Conservation (phyloP, 2,113 vertebrate species). For the Pygoscelis antarcticus region DNA sequence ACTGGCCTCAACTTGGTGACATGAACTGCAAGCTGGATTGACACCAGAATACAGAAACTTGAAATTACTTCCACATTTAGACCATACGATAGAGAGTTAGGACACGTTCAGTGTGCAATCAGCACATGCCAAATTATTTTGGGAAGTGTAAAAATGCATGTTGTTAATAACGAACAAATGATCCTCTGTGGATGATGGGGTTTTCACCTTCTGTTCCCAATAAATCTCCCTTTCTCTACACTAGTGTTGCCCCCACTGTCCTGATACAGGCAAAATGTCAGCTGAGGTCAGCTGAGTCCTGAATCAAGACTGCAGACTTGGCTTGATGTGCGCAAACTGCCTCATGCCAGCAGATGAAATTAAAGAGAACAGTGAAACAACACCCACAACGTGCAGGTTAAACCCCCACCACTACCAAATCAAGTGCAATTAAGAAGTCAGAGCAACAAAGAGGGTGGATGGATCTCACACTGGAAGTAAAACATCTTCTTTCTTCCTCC, state of each 20-base stretch:
- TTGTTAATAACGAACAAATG: not conserved
- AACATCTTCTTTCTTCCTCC: not conserved
- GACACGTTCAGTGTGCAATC: not conserved
- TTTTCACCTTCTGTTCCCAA: not conserved
- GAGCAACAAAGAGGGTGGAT: not conserved
- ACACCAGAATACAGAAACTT: not conserved
- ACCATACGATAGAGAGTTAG: not conserved
- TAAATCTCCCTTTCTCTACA: not conserved
- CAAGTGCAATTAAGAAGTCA: slow-evolving; percentile 28
- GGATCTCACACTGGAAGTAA: not conserved
- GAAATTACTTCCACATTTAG: slow-evolving; percentile 24
- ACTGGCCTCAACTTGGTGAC: not conserved
- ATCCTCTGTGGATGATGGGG: not conserved
- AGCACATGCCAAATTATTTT: not conserved
- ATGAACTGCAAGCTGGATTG: not conserved
- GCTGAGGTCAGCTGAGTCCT: not conserved
- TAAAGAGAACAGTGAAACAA: slow-evolving; percentile 16
- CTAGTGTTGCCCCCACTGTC: not conserved
- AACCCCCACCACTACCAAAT: slow-evolving; percentile 26
- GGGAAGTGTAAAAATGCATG: not conserved
- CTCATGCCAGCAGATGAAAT: not conserved
- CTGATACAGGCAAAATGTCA: not conserved
- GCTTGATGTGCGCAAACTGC: not conserved
- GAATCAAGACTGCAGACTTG: not conserved
- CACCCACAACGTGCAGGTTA: not conserved